Percentiles rank a stretch among this genome's conserved stretches.
Evolutionary conservation across 2,797 vertebrate genomes (phyloP).

Genomic region (Miichthys miiuy): DNA sequence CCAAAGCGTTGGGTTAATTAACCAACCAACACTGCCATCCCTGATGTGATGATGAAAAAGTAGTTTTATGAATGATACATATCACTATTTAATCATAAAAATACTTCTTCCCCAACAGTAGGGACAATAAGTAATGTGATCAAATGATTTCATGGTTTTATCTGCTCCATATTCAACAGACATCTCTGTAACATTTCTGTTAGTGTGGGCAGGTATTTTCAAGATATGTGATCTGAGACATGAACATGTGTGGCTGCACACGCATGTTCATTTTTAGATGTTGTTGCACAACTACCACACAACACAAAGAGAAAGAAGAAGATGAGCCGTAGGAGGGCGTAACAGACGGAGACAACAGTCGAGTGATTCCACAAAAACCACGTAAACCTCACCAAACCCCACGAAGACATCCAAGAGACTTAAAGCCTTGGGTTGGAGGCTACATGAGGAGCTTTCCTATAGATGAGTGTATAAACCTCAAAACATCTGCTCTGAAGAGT

Average conservation of each 20-base stretch:
- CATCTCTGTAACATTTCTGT: not conserved
- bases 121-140: slow-evolving; percentile 25
- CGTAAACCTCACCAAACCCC: slow-evolving; percentile 27
- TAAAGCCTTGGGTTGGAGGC: slow-evolving; percentile 20
- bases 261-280: not conserved
- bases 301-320: not conserved
- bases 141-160: not conserved
- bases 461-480: not conserved
- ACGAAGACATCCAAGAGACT: slow-evolving; percentile 4
- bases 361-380: slow-evolving; percentile 41
- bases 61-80: no score
- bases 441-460: not conserved
- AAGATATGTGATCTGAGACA: not conserved
- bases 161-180: not conserved
- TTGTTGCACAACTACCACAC: not conserved
- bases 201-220: not conserved
- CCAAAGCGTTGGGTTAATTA: not conserved
- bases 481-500: not conserved
- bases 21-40: not conserved
- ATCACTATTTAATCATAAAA: no score
- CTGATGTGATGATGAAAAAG: no score
- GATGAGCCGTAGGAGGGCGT: not conserved
- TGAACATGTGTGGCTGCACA: no score
- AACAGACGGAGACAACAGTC: slow-evolving; percentile 24
- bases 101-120: not conserved